A percentile compares a stretch with the other conserved stretches of the same genome.
Conservation (phyloP, 2,888 invertebrate genomes). For the Drepanosiphum platanoidis region DNA sequence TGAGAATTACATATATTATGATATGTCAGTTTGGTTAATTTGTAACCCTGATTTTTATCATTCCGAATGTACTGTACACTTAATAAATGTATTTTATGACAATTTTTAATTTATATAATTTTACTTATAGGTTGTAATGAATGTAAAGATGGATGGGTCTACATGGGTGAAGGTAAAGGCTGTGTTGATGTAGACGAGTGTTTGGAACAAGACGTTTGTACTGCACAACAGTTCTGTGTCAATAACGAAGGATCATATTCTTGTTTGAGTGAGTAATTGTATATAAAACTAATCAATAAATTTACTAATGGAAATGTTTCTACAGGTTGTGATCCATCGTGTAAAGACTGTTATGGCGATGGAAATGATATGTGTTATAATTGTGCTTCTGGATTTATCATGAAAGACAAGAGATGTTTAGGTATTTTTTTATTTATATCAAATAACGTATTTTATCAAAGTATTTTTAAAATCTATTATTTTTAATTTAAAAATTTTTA, state of each 20-base stretch:
- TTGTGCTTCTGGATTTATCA: constrained; percentile 79
- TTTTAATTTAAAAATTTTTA: too few relatives aligned
- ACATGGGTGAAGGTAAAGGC: constrained; percentile 76
- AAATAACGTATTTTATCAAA: neutral
- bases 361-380: constrained; percentile 90
- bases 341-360: constrained; percentile 85
- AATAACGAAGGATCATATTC: constrained; percentile 86
- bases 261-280: constrained; percentile 73
- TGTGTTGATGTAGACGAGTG: constrained; percentile 91
- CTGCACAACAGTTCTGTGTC: constrained; percentile 81
- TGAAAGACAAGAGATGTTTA: constrained; percentile 76
- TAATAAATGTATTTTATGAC: neutral
- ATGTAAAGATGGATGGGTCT: constrained; percentile 79
- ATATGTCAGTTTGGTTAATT: neutral
- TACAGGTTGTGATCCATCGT: constrained; percentile 82
- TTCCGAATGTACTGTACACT: neutral
- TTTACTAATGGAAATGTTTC: neutral
- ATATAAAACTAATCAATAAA: neutral
- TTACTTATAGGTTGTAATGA: constrained; percentile 70
- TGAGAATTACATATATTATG: neutral
- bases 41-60: neutral
- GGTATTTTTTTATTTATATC: constrained; percentile 69
- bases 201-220: constrained; percentile 68
- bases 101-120: neutral
- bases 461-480: neutral